Conservation (phyloP, 2,797 vertebrate genomes). For the Melanotaenia trifasciata region DNA sequence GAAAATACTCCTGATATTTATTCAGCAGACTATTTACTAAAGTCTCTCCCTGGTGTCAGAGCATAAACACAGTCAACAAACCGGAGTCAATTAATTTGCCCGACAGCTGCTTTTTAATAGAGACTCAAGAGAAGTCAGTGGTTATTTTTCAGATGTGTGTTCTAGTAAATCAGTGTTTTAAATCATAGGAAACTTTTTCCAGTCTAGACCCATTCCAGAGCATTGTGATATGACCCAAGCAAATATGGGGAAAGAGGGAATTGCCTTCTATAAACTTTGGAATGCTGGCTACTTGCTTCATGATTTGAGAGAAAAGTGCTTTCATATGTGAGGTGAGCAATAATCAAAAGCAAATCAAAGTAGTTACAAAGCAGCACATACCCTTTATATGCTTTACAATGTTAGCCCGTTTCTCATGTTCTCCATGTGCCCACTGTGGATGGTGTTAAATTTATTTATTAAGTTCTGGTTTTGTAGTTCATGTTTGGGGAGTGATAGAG, state of each 20-base stretch:
- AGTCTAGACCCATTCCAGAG: constrained; percentile 29
- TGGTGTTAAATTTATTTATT: constrained; percentile 53
- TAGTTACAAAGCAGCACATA: constrained; percentile 19
- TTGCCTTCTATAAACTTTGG: constrained; percentile 63
- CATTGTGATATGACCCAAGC: constrained; percentile 38
- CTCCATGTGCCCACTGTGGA: constrained; percentile 15
- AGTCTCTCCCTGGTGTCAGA: background rate
- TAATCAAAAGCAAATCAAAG: constrained; percentile 53
- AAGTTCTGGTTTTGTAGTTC: constrained; percentile 55
- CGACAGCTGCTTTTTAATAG: constrained; percentile 25
- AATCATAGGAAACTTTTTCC: constrained; percentile 34
- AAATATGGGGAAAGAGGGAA: constrained; percentile 50
- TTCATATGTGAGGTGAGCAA: constrained; percentile 53
- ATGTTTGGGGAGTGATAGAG: constrained; percentile 27
- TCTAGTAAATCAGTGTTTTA: constrained; percentile 35
- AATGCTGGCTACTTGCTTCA: constrained; percentile 52
- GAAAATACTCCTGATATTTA: background rate
- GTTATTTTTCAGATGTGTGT: constrained; percentile 12
- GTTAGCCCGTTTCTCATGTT: constrained; percentile 40
- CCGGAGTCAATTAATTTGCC: background rate
- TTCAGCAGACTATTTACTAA: background rate
- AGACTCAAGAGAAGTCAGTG: background rate
- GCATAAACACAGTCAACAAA: background rate
- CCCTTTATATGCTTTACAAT: constrained; percentile 4
- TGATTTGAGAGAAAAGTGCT: constrained; percentile 58